These are phyloP conservation scores for Cossypha niveicapilla DNA, from an alignment of 2,797 vertebrate species.

Conservation along the genomic window DNA sequence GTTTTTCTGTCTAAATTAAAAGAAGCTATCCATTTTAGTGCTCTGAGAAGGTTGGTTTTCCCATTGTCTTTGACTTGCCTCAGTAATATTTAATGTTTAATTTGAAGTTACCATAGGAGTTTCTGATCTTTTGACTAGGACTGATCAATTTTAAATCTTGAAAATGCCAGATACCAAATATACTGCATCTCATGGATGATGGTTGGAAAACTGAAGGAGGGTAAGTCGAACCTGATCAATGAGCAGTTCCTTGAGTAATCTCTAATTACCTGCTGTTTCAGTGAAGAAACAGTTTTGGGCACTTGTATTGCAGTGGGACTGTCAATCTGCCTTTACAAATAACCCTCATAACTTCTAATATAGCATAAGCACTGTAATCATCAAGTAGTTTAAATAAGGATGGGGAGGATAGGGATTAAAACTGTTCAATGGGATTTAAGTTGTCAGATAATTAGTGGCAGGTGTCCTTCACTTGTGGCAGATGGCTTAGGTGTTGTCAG, in stretches of 20 bases:
- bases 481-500: background rate
- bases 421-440: background rate
- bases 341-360: background rate
- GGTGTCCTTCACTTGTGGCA: conserved; percentile 19
- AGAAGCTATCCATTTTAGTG: background rate
- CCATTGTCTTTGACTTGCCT: background rate
- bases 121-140: background rate
- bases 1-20: background rate
- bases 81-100: background rate
- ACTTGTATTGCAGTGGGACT: background rate
- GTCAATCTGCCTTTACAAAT: background rate
- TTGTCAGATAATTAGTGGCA: conserved; percentile 8
- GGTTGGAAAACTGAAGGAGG: background rate
- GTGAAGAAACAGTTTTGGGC: background rate
- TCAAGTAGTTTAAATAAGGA: conserved; percentile 6
- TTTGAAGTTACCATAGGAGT: background rate
- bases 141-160: background rate
- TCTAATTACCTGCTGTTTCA: background rate
- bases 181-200: accelerated
- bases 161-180: background rate
- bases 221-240: background rate
- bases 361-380: background rate
- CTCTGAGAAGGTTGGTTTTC: background rate
- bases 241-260: background rate
- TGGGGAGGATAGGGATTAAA: background rate